Conservation (phyloP, 92 coral and sea anemone genomes). For the Zoanthus solanderi region DNA sequence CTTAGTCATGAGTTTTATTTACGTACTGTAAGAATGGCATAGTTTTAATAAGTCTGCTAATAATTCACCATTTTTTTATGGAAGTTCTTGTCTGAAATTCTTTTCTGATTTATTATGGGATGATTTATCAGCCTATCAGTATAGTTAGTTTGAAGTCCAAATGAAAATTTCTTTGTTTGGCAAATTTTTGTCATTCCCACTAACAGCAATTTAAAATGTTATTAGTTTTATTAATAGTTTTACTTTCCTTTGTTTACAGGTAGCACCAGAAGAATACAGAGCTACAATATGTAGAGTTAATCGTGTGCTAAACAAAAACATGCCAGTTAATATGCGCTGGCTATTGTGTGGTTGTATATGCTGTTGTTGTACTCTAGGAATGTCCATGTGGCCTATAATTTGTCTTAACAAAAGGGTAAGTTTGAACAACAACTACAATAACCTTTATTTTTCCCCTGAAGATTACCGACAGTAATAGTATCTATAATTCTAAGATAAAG, state of each 20-base stretch:
- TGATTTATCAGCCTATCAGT: too few species aligned
- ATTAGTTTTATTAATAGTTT: background rate
- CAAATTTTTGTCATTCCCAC: background rate
- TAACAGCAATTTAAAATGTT: background rate
- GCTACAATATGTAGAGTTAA: conserved; percentile 90
- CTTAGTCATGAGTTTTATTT: too few species aligned
- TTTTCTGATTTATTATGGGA: too few species aligned
- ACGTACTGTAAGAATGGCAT: too few species aligned
- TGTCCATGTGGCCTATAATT: conserved; percentile 99
- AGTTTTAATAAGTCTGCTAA: too few species aligned
- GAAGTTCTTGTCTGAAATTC: too few species aligned
- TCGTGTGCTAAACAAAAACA: conserved; percentile 90
- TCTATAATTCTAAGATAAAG: too few species aligned
- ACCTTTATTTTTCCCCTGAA: too few species aligned
- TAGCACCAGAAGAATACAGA: conserved; percentile 96
- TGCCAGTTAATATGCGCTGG: conserved; percentile 98
- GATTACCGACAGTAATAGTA: too few species aligned
- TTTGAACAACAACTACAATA: background rate
- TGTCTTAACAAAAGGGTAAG: conserved; percentile 98
- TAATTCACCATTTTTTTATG: too few species aligned
- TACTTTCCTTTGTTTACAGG: conserved; percentile 56
- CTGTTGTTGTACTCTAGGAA: conserved; percentile 97
- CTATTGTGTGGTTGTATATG: conserved; percentile 97
- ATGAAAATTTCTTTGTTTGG: too few species aligned
- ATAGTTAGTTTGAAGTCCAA: too few species aligned